Base-by-base conservation (phyloP, 37 sponge, comb jelly and placozoan genomes). In the Amphimedon queenslandica region DNA sequence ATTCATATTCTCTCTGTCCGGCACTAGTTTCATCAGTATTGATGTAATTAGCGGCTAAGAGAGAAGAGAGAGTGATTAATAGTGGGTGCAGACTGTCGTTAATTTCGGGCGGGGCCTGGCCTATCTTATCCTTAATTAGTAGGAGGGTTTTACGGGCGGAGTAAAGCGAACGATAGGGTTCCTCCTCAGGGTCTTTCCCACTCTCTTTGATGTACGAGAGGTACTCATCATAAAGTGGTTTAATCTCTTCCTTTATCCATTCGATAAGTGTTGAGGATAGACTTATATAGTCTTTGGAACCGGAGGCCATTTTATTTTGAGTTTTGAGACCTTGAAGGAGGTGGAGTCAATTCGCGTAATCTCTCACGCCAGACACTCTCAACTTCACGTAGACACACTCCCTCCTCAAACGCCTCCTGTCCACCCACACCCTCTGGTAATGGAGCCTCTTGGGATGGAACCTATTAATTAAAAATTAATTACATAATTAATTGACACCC, bases 1-100 rank as follows among this genome's bases (percentile, higher is more conserved):
- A 33, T 56, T 73, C 71, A 1, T 88, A 40, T 5, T 23, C 25
- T 39, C 43, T 30, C 33, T 88, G 84, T 21, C 81, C 93, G 10
- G 30, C 6, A 0, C 66, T 11, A 47, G 69, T 34, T 66, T 92
- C 93, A 27, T 88, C 89, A 29, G 68, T 40, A 43, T 79, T 83
- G 57, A 80, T 69, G 74, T 81, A 84, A 72, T 92, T 92, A n/a
- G 70, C 69, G 25, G 85, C 93, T 16, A 92, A 74, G n/a, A 74
- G 66, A 42, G 80, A 75, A 16, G n/a, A 47, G 47, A 83, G 21
- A 33, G 61, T 42, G 2, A 75, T 60, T 42, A 25, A 35, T 20
- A 86, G 38, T 0, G 71, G 58, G n/a, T 79, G 55, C 35, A 77
- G 72, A 2, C 13, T 38, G n/a, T 41, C 68, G 30, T 79, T 55